Evolutionary conservation across 1,140 invertebrate species (phyloP), one percentile per base, ranked within the genome.

Genomic region (Scaptomyza hsui): DNA sequence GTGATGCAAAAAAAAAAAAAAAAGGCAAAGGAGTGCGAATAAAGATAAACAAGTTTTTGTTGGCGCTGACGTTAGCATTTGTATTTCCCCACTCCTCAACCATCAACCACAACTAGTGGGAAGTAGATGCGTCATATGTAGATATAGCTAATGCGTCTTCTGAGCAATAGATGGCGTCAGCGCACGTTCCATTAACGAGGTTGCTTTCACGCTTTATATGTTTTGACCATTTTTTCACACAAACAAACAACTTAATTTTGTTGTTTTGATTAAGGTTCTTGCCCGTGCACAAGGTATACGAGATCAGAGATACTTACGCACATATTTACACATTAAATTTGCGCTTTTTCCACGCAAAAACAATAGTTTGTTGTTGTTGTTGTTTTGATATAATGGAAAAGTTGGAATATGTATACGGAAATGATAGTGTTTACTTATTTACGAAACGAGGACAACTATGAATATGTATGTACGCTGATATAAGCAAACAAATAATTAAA

Each of bases 221-320:
- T 18, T 18, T 59, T 74, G 60, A 52, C 18, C 62, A 52, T 49
- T 57, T 70, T 29, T 88, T 86, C 77, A 62, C 81, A 86, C 71
- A 86, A 86, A 86, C 71, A 86, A 86, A 85, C 81, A 85, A 67
- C 57, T 55, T 52, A 59, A 71, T 71, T 29, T 70, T 63, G 45
- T 56, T 60, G n/a, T 42, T 57, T 39, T 72, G 75, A 52, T 64
- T 67, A 29, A 47, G 21, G 10, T 59, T 53, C 53, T 48, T 42
- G 35, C 26, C 16, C 53, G 39, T 60, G 70, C 63, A 60, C 71
- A 60, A 49, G 32, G 26, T 29, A 9, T 6, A 29, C 4, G 5
- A 32, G 59, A 74, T 64, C 42, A 26, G 5, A 32, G 59, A 74
- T 64, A 47, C 37, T 52, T 42, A 64, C 47, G 10, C 13, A 65